A percentile compares a stretch with the other conserved stretches of the same genome.
Evolutionary conservation across 2,888 invertebrate species (phyloP).

Genomic region (Stictocephala bisonia): DNA sequence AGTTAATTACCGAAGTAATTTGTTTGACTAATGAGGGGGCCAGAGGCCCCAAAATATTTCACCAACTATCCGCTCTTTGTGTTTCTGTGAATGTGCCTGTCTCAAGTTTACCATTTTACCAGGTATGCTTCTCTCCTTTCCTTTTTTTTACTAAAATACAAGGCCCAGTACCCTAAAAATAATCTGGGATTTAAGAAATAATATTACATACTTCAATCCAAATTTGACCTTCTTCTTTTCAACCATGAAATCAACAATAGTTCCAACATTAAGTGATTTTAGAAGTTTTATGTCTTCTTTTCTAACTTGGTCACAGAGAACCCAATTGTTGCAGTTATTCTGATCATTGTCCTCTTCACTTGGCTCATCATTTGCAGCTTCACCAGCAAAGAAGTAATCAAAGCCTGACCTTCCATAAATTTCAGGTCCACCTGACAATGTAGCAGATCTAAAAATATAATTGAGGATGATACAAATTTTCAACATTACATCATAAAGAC

Average conservation of each 20-base stretch:
- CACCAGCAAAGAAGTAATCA: slow-evolving; percentile 69
- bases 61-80: too few relatives aligned
- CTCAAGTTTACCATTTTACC: too few relatives aligned
- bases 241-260: slow-evolving; percentile 86
- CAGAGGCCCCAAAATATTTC: too few relatives aligned
- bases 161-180: too few relatives aligned
- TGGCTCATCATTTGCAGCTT: slow-evolving; percentile 50
- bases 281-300: slow-evolving; percentile 77
- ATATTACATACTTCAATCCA: slow-evolving; percentile 79
- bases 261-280: slow-evolving; percentile 75
- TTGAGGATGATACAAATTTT: too few relatives aligned
- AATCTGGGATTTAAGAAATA: too few relatives aligned
- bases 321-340: slow-evolving; percentile 65
- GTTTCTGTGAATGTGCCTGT: too few relatives aligned
- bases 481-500: too few relatives aligned
- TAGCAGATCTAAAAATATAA: slow-evolving; percentile 71
- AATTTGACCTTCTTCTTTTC: slow-evolving; percentile 87
- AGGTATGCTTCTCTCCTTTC: too few relatives aligned
- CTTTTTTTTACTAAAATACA: too few relatives aligned
- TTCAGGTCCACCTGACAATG: slow-evolving; percentile 78
- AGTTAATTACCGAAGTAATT: too few relatives aligned
- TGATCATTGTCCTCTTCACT: slow-evolving; percentile 61
- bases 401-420: slow-evolving; percentile 76
- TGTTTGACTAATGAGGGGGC: too few relatives aligned
- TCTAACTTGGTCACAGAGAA: slow-evolving; percentile 73